Evolutionary conservation across 2,797 vertebrate genomes (phyloP).

Genomic region (Hemitrygon akajei): DNA sequence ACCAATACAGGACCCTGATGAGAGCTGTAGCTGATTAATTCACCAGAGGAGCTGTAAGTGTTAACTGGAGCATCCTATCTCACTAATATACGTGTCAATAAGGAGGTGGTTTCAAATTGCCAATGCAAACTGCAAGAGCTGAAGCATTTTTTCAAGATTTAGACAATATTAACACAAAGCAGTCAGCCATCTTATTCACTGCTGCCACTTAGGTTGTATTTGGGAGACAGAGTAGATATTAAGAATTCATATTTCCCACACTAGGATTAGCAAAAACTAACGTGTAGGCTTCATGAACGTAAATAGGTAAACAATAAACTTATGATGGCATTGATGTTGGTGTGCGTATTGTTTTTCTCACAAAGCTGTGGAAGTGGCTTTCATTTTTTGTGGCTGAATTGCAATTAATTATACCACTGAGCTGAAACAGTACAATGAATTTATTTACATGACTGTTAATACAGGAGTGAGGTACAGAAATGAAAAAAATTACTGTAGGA

Average conservation of each 20-base stretch:
- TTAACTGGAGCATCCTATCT: not conserved
- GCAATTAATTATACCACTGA: not conserved
- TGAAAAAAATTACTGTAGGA: not conserved
- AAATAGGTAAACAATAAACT: not conserved
- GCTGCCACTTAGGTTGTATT: not conserved
- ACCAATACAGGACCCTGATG: not conserved
- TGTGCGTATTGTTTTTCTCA: not conserved
- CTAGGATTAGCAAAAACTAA: not conserved
- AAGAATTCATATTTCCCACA: not conserved
- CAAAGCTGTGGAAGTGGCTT: not conserved
- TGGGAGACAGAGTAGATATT: not conserved
- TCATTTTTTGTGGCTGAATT: not conserved
- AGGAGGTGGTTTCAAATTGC: not conserved
- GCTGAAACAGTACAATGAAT: not conserved
- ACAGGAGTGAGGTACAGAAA: not conserved
- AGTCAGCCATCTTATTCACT: not conserved
- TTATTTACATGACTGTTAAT: not conserved
- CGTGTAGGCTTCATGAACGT: not conserved
- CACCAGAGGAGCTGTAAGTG: not conserved
- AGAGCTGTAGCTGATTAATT: not conserved
- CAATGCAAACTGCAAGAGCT: not conserved
- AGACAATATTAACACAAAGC: not conserved
- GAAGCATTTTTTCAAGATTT: not conserved
- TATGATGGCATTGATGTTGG: not conserved
- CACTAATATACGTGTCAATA: not conserved